Evolutionary conservation across 2,888 invertebrate species (phyloP), one percentile per base, ranked within the genome.

Genomic region (Drosophila mettleri): DNA sequence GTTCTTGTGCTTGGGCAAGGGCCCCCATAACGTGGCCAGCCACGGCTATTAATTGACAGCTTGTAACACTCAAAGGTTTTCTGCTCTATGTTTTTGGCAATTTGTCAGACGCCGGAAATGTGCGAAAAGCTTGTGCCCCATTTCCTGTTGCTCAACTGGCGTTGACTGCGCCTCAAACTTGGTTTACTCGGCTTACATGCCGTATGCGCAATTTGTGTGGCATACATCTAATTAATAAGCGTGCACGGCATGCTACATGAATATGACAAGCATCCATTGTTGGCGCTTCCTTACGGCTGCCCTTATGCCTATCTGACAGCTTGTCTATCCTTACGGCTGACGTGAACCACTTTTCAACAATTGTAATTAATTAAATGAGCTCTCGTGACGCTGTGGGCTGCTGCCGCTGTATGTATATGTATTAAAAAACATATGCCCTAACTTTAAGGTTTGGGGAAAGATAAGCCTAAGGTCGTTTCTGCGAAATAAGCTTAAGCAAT

Each of bases 141-240:
- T 39, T 46, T 52, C 51, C 46, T 31, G 20, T 48, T 33, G 31
- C 10, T 14, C 34, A 2, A 24, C 29, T n/a, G n/a, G n/a, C n/a
- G n/a, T n/a, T n/a, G n/a, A n/a, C n/a, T 41, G 33, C 7, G 10
- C 16, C 31, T 20, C 48, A 31, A 53, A 52, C 46, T 39, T 55
- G 31, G 5, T 3, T 29, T n/a, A n/a, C n/a, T n/a, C n/a, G 49
- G 49, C 36, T 41, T 60, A 60, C 68, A 46, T 69, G 49, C 52
- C 80, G 80, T 67, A 71, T 84, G 52, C 67, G 63, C 80, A 77
- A 84, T 86, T 83, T 59, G 77, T 77, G 80, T 48, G 48, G 38
- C 78, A 62, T 33, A 39, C 62, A 73, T 69, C 67, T 71, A 71
- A 88, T 83, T 83, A 88, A 88, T 77, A 84, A 61, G 53, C 76